Percentiles rank a stretch among this genome's conserved stretches.
These are phyloP conservation scores for Cuniculus paca DNA, from an alignment of 2,797 vertebrate species.

Conservation along the genomic window DNA sequence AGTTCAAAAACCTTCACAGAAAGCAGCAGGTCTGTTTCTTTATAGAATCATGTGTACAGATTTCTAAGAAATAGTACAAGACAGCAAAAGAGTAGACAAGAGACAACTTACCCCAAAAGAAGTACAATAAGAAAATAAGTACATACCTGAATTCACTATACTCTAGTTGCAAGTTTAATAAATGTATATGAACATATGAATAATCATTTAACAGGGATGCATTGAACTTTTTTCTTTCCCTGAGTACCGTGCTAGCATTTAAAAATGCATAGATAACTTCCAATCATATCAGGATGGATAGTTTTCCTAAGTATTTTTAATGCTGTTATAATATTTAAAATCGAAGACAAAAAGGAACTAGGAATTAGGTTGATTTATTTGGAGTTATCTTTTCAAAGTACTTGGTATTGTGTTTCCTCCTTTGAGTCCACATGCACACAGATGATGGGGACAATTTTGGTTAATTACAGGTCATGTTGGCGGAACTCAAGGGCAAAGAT, in stretches of 20 bases:
- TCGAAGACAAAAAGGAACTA: neutral
- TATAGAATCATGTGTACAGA: neutral
- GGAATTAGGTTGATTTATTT: neutral
- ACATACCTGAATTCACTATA: neutral
- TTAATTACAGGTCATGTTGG: conserved; percentile 95
- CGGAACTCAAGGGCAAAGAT: conserved; percentile 96
- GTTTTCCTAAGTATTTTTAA: conserved; percentile 1
- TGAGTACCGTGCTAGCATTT: neutral
- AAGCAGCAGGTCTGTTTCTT: neutral
- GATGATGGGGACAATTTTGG: neutral
- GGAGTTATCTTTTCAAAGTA: neutral
- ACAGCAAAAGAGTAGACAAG: neutral
- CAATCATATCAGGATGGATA: neutral
- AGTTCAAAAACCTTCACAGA: neutral
- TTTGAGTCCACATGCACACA: neutral
- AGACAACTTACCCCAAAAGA: neutral
- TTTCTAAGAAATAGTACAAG: neutral
- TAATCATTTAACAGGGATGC: neutral
- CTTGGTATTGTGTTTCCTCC: neutral
- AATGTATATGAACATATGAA: neutral
- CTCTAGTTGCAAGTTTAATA: neutral
- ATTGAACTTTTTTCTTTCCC: neutral
- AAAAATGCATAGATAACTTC: neutral
- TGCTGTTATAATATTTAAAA: neutral
- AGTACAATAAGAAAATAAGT: neutral